Percentiles rank a stretch among this genome's conserved stretches.
Conservation (phyloP, 2,797 vertebrate genomes). For the Spinus olivaceus region DNA sequence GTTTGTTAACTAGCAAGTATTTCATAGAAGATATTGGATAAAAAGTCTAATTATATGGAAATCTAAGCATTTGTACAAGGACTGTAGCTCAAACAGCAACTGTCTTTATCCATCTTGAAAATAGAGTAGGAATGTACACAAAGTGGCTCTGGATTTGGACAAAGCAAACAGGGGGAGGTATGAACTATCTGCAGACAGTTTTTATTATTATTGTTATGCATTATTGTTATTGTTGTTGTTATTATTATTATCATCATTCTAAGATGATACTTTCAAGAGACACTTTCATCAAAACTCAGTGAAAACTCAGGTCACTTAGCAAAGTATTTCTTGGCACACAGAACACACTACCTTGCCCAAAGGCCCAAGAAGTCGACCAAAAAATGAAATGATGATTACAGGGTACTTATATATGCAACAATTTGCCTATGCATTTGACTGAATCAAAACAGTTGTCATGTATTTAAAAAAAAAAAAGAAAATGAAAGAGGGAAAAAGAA, state of each 20-base stretch:
- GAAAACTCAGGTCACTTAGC: background rate
- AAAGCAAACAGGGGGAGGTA: background rate
- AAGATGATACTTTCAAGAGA: background rate
- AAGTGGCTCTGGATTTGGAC: background rate
- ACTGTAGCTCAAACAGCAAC: accelerated
- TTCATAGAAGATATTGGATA: background rate
- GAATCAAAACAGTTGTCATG: background rate
- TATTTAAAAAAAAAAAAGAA: background rate
- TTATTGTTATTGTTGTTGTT: background rate
- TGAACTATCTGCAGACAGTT: background rate
- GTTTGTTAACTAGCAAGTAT: background rate
- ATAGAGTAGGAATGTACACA: accelerated
- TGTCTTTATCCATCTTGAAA: background rate
- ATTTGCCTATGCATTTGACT: background rate
- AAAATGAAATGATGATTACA: background rate
- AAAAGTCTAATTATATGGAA: background rate
- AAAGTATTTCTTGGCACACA: background rate
- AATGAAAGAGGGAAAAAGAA: accelerated
- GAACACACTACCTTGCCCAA: background rate
- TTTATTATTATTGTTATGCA: background rate
- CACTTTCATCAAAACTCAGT: background rate
- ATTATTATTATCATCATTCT: background rate
- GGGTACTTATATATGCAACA: background rate
- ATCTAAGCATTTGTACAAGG: background rate
- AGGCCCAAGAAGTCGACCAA: background rate